phyloP scores from a whole-genome alignment of 2,113 vertebrate genomes.

The Arothron firmamentum region DNA sequence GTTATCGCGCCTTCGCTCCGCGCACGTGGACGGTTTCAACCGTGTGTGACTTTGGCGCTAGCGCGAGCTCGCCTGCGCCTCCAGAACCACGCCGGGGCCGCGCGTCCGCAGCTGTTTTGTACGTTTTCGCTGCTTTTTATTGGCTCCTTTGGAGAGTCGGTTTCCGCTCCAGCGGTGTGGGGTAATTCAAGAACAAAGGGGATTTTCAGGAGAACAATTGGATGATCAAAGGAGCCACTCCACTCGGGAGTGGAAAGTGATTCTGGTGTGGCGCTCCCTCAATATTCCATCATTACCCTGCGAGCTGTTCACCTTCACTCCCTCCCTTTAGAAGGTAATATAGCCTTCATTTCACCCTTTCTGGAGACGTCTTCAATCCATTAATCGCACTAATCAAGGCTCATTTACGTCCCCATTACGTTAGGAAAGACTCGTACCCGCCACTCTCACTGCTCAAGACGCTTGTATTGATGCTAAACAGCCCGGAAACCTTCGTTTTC shows the following conservation, averaged over 20 bases:
- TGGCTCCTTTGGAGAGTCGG: conserved; percentile 51
- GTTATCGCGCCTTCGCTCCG: too few species aligned
- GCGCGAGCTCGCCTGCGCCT: too few species aligned
- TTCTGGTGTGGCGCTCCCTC: conserved; percentile 38
- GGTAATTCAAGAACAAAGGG: conserved; percentile 68
- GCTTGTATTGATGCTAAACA: too few species aligned
- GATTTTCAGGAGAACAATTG: conserved; percentile 73
- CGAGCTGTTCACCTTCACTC: conserved; percentile 27
- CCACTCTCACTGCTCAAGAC: too few species aligned
- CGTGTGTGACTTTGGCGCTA: too few species aligned
- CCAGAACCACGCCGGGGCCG: conserved; percentile 10
- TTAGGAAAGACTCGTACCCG: too few species aligned
- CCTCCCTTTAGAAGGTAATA: conserved; percentile 33
- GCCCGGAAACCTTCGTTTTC: too few species aligned
- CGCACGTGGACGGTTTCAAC: too few species aligned
- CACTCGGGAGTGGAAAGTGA: conserved; percentile 45
- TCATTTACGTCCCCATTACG: too few species aligned
- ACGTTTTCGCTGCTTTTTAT: conserved; percentile 30
- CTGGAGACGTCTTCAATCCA: too few species aligned
- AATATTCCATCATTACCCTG: conserved; percentile 48
- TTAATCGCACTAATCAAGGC: too few species aligned
- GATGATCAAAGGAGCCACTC: conserved; percentile 67
- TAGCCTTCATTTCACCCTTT: conserved; percentile 1
- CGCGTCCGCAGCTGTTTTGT: conserved; percentile 37
- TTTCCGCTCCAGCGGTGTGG: conserved; percentile 63